Evolutionary conservation across 2,888 invertebrate species (phyloP).

Genomic region (Thera britannica): DNA sequence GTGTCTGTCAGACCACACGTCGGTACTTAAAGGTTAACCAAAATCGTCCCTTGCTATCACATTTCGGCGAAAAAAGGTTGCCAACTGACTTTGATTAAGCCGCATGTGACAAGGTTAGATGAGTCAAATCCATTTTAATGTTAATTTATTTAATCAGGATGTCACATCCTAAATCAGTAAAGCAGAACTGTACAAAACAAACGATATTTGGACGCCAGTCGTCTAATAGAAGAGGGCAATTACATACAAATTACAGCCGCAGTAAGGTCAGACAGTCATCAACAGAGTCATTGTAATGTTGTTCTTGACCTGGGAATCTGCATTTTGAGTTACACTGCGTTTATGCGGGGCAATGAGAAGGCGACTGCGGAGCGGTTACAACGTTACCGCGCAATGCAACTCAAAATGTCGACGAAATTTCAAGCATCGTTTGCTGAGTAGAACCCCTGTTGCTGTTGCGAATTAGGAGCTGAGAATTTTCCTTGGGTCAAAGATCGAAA

Average conservation of each 20-base stretch:
- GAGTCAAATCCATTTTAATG: not conserved
- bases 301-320: constrained; percentile 5
- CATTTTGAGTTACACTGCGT: too few relatives aligned
- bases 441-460: not conserved
- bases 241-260: constrained; percentile 15
- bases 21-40: too few relatives aligned
- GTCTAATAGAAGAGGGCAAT: constrained; percentile 11
- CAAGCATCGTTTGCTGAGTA: too few relatives aligned
- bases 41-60: too few relatives aligned
- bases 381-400: too few relatives aligned
- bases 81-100: too few relatives aligned
- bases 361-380: too few relatives aligned
- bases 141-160: not conserved
- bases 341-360: too few relatives aligned
- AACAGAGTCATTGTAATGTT: constrained; percentile 2
- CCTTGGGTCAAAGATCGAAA: not conserved
- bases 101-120: not conserved
- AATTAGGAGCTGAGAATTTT: constrained; percentile 1
- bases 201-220: not conserved
- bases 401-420: too few relatives aligned
- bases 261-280: constrained; percentile 13
- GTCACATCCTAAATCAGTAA: not conserved
- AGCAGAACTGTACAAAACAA: not conserved
- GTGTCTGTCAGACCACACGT: too few relatives aligned
- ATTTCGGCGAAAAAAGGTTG: too few relatives aligned